phyloP scores from a whole-genome alignment of 2,888 invertebrate genomes.

The Trachelus troglodyta region DNA sequence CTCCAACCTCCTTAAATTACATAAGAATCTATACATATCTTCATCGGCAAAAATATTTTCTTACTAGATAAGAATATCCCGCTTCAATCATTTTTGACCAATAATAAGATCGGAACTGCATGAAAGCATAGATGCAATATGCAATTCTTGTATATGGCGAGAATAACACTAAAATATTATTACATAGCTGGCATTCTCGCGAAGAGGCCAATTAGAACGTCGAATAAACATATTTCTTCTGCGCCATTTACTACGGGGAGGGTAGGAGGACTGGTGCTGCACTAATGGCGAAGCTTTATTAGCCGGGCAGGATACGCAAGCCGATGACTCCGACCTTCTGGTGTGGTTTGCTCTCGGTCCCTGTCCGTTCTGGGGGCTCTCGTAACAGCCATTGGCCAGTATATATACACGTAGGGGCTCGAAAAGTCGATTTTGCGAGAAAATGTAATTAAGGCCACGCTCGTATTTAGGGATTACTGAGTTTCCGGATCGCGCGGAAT shows the following conservation, averaged over 20 bases:
- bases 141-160: not conserved
- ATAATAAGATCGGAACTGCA: not conserved
- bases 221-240: constrained; percentile 37
- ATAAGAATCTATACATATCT: not conserved
- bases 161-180: not conserved
- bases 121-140: not conserved
- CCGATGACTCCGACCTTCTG: constrained; percentile 43
- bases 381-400: not conserved
- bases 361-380: not conserved
- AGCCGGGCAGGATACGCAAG: constrained; percentile 20
- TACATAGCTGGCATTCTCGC: not conserved
- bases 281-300: constrained; percentile 41
- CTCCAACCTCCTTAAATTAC: no score
- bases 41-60: not conserved
- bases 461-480: constrained; percentile 35
- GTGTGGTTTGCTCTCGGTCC: constrained; percentile 14
- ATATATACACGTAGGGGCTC: constrained; percentile 3
- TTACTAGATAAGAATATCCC: not conserved
- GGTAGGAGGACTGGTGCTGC: constrained; percentile 25
- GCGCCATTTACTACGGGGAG: constrained; percentile 35
- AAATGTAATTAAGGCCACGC: constrained; percentile 41
- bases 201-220: constrained; percentile 31
- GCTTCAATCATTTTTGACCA: not conserved
- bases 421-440: constrained; percentile 38
- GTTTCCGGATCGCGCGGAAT: constrained; percentile 25